Percentiles rank a stretch among this genome's conserved stretches.
These are phyloP conservation scores for Brachyistius frenatus DNA, from an alignment of 2,113 vertebrate species.

Conservation along the genomic window DNA sequence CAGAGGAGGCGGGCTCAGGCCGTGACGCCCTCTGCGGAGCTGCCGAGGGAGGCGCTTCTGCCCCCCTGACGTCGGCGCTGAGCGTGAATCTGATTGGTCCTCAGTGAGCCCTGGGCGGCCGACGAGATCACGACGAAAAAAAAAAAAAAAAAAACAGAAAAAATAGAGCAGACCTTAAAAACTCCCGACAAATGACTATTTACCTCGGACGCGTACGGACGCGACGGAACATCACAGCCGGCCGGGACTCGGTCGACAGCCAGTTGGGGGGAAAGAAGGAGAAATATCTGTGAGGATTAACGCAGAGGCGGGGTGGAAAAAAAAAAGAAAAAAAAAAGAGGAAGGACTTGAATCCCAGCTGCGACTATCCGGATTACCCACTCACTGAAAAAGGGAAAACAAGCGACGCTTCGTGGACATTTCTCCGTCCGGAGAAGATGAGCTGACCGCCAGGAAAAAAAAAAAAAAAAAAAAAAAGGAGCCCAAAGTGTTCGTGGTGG, in stretches of 20 bases:
- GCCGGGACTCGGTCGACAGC: slow-evolving; percentile 7
- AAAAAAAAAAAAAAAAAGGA: too few relatives aligned
- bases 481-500: not conserved
- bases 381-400: slow-evolving; percentile 66
- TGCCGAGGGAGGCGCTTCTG: slow-evolving; percentile 48
- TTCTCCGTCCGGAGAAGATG: slow-evolving; percentile 49
- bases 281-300: slow-evolving; percentile 49
- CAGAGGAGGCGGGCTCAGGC: slow-evolving; percentile 16
- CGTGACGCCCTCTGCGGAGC: slow-evolving; percentile 70
- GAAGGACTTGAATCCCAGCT: slow-evolving; percentile 2
- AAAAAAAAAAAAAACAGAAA: slow-evolving; percentile 1
- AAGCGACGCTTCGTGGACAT: slow-evolving; percentile 36
- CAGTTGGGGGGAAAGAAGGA: not conserved
- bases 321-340: too few relatives aligned
- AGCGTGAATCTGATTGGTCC: slow-evolving; percentile 58
- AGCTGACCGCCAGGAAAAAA: slow-evolving; percentile 41
- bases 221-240: not conserved
- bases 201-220: slow-evolving; percentile 2
- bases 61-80: slow-evolving; percentile 41
- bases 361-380: slow-evolving; percentile 62
- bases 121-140: slow-evolving; percentile 43
- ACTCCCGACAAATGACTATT: slow-evolving; percentile 42
- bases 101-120: slow-evolving; percentile 46
- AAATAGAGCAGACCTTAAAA: slow-evolving; percentile 52
- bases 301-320: slow-evolving; percentile 19